phyloP scores from a whole-genome alignment of 2,888 invertebrate species.

The Crossocerus cetratus region DNA sequence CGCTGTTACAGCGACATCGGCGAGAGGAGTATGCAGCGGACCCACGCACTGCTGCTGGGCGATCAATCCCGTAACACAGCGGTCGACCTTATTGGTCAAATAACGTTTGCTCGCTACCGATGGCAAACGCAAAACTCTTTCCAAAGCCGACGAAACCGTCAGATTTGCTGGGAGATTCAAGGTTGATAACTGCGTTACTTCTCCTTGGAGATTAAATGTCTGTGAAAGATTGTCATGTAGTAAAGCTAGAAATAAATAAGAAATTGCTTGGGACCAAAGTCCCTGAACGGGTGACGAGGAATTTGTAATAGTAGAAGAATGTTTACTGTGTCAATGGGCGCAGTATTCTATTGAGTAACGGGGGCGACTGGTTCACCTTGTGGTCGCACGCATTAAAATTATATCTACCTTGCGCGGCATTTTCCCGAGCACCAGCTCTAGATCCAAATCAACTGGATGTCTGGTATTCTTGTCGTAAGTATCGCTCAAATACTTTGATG shows the following conservation, averaged over 20 bases:
- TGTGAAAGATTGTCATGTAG: slow-evolving; percentile 55
- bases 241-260: too few relatives aligned
- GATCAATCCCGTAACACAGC: slow-evolving; percentile 95
- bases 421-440: slow-evolving; percentile 92
- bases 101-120: slow-evolving; percentile 97
- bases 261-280: too few relatives aligned
- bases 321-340: background rate
- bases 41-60: slow-evolving; percentile 99
- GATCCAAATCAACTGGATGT: slow-evolving; percentile 91
- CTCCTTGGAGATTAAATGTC: slow-evolving; percentile 82
- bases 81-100: slow-evolving; percentile 95
- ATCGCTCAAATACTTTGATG: slow-evolving; percentile 72
- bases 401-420: slow-evolving; percentile 87
- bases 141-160: slow-evolving; percentile 83
- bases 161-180: slow-evolving; percentile 80
- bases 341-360: too few relatives aligned
- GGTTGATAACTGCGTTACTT: slow-evolving; percentile 77
- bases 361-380: background rate
- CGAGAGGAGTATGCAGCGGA: slow-evolving; percentile 95
- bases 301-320: background rate
- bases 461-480: slow-evolving; percentile 76
- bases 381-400: background rate
- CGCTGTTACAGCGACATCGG: slow-evolving; percentile 95
- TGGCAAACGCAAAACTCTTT: slow-evolving; percentile 90
- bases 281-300: too few relatives aligned